Conservation (phyloP, 2,113 vertebrate genomes). For the Alouatta palliata region DNA sequence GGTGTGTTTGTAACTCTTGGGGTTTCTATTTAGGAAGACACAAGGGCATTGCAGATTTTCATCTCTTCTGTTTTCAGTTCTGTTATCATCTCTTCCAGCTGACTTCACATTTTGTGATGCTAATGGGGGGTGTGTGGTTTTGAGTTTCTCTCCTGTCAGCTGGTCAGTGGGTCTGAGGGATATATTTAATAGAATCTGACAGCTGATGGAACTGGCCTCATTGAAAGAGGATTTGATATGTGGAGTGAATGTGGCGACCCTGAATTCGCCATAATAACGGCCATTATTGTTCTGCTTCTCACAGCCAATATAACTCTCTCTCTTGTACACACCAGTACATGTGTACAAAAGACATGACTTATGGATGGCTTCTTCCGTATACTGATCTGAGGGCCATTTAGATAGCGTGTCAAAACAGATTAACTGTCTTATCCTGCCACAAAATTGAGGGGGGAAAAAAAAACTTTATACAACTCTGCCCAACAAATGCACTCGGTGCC, state of each 20-base stretch:
- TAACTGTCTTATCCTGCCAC: conserved; percentile 83
- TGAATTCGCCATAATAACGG: conserved; percentile 96
- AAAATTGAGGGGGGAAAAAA: conserved; percentile 75
- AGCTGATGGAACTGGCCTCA: conserved; percentile 98
- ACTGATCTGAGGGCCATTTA: conserved; percentile 89
- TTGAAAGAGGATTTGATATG: conserved; percentile 99
- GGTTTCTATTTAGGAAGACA: conserved; percentile 85
- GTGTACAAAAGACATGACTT: conserved; percentile 94
- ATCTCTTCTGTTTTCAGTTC: conserved; percentile 88
- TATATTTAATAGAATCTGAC: conserved; percentile 99
- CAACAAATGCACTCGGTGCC: conserved; percentile 55
- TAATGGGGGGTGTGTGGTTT: conserved; percentile 93
- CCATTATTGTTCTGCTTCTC: conserved; percentile 95
- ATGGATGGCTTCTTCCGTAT: conserved; percentile 93
- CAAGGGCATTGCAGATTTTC: conserved; percentile 85
- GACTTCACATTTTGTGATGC: conserved; percentile 99
- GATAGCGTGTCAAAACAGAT: conserved; percentile 92
- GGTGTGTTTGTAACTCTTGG: conserved; percentile 81
- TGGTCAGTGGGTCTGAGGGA: conserved; percentile 94
- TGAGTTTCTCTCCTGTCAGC: conserved; percentile 96
- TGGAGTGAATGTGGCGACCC: conserved; percentile 95
- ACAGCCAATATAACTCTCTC: conserved; percentile 91
- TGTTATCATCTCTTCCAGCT: conserved; percentile 95
- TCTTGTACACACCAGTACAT: conserved; percentile 86
- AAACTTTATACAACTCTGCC: conserved; percentile 70